Evolutionary conservation across 1,140 invertebrate genomes (phyloP).

Genomic region (Magallana gigas): DNA sequence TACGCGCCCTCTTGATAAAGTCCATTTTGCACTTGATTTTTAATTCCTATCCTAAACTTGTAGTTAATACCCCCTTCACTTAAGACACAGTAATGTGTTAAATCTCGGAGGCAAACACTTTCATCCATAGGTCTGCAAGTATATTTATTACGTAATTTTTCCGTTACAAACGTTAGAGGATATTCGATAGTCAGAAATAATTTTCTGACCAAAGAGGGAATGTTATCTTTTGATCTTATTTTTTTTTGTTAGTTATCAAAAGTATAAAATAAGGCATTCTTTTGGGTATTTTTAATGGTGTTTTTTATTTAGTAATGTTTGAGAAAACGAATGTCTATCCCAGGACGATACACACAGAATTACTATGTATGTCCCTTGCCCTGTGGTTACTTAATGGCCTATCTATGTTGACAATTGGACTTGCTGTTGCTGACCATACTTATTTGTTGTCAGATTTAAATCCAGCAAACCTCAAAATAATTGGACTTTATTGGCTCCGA

Average conservation of each 20-base stretch:
- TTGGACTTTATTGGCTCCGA: conserved; percentile 10
- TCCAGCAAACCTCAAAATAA: neutral
- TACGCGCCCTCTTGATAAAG: too few species aligned
- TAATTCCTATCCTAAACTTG: too few species aligned
- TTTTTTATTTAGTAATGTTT: neutral
- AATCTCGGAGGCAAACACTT: too few species aligned
- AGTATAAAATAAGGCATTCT: too few species aligned
- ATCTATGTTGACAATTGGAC: neutral
- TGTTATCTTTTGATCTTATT: neutral
- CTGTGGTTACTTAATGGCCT: neutral
- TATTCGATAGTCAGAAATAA: too few species aligned
- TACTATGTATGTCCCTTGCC: neutral
- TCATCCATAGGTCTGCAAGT: too few species aligned
- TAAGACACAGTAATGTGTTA: too few species aligned
- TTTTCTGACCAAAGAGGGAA: neutral
- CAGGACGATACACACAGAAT: neutral
- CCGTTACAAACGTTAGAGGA: too few species aligned
- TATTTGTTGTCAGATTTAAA: conserved; percentile 2
- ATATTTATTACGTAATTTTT: too few species aligned
- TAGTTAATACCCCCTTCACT: too few species aligned
- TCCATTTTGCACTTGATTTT: too few species aligned
- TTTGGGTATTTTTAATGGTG: neutral
- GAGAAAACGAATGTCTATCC: neutral
- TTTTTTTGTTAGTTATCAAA: neutral
- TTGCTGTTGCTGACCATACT: conserved; percentile 1